Conservation (phyloP, 1,140 invertebrate species). For the Neocloeon triangulifer region DNA sequence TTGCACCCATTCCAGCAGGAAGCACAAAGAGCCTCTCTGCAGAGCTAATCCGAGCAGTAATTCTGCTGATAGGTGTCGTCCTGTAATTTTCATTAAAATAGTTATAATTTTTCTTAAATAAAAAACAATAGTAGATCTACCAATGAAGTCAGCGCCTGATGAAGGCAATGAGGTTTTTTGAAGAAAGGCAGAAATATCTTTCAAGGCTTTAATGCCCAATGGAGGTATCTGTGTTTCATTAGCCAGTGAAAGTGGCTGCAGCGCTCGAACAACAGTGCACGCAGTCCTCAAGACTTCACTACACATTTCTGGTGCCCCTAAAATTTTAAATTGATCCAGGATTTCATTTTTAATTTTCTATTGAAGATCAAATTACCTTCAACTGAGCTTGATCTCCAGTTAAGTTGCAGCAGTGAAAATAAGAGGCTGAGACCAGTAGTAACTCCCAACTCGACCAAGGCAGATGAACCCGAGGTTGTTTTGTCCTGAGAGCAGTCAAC, state of each 20-base stretch:
- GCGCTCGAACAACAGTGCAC: conserved; percentile 24
- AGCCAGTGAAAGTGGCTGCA: conserved; percentile 32
- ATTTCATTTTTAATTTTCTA: not conserved
- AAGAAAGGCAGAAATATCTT: conserved; percentile 29
- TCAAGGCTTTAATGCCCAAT: conserved; percentile 27
- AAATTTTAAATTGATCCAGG: not conserved
- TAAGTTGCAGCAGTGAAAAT: conserved; percentile 33
- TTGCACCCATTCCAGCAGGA: conserved; percentile 38
- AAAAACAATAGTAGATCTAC: conserved; percentile 11
- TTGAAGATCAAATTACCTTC: conserved; percentile 6
- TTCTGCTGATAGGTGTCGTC: conserved; percentile 26
- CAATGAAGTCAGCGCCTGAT: conserved; percentile 24
- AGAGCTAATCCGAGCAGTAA: conserved; percentile 29
- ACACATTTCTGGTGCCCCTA: conserved; percentile 21
- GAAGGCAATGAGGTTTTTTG: conserved; percentile 23
- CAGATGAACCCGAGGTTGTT: conserved; percentile 22
- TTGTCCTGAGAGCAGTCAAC: conserved; percentile 7
- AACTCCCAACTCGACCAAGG: conserved; percentile 37
- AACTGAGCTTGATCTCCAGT: conserved; percentile 21
- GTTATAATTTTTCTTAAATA: conserved; percentile 7
- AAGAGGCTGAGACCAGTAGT: conserved; percentile 34
- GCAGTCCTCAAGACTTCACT: conserved; percentile 34
- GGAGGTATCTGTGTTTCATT: conserved; percentile 31
- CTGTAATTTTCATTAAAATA: conserved; percentile 10
- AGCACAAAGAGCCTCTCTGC: conserved; percentile 34